These are phyloP conservation scores for Siphonodentalium dalli DNA, from an alignment of 2,888 invertebrate species.

Conservation along the genomic window DNA sequence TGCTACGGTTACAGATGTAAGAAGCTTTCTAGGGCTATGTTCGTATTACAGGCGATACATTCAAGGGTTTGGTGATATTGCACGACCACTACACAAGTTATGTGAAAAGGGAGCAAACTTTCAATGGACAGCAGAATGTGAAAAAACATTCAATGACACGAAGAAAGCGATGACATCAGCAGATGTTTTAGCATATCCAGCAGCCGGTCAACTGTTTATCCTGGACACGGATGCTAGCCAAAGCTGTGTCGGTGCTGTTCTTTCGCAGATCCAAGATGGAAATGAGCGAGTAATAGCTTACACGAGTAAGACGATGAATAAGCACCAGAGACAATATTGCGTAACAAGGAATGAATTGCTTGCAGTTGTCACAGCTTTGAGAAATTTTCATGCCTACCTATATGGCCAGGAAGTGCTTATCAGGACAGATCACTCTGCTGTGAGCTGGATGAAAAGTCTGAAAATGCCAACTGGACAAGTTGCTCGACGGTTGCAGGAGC, in stretches of 20 bases:
- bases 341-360: slow-evolving; percentile 7
- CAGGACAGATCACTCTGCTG: slow-evolving; percentile 1
- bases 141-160: slow-evolving; percentile 11
- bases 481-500: slow-evolving; percentile 1
- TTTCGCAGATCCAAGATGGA: slow-evolving; percentile 1
- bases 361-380: slow-evolving; percentile 1
- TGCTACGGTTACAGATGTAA: neutral
- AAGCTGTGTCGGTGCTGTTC: slow-evolving; percentile 1
- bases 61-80: slow-evolving; percentile 1
- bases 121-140: slow-evolving; percentile 14
- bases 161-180: slow-evolving; percentile 10
- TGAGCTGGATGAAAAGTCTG: slow-evolving; percentile 6
- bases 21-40: slow-evolving; percentile 2
- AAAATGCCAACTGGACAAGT: neutral
- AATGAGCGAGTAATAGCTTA: neutral
- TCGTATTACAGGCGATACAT: slow-evolving; percentile 3
- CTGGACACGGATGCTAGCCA: slow-evolving; percentile 1
- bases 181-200: neutral
- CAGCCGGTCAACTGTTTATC: neutral
- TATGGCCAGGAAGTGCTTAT: slow-evolving; percentile 8
- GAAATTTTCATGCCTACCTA: slow-evolving; percentile 3
- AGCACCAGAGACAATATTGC: slow-evolving; percentile 3
- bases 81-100: slow-evolving; percentile 5
- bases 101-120: slow-evolving; percentile 11
- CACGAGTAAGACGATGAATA: neutral